Conservation (phyloP, 2,888 invertebrate species). For the Trichogramma dendrolimi region DNA sequence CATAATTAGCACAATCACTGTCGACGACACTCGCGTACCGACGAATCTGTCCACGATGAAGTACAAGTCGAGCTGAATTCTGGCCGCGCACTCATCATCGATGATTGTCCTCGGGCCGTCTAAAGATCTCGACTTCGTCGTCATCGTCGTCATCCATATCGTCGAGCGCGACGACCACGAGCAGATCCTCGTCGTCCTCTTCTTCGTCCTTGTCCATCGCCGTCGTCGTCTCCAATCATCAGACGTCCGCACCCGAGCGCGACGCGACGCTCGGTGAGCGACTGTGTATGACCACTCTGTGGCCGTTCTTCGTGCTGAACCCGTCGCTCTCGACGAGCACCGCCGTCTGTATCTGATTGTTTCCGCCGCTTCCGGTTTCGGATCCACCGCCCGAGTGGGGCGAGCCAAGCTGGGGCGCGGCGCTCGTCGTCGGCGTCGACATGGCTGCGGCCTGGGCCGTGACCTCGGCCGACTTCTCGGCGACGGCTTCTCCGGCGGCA, state of each 20-base stretch:
- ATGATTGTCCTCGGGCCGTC: conserved; percentile 18
- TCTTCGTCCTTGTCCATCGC: conserved; percentile 4
- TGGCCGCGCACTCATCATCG: conserved; percentile 17
- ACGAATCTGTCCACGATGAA: no score
- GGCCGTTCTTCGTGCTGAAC: conserved; percentile 79
- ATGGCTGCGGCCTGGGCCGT: not conserved
- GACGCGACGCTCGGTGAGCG: conserved; percentile 83
- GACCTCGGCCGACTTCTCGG: not conserved
- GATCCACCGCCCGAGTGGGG: not conserved
- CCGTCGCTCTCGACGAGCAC: conserved; percentile 82
- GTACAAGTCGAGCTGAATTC: no score
- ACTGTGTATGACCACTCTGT: conserved; percentile 86
- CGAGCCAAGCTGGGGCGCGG: conserved; percentile 1
- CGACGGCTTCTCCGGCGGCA: not conserved
- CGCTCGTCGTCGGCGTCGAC: not conserved
- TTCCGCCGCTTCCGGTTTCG: not conserved
- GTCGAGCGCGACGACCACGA: conserved; percentile 30
- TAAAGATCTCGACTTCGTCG: conserved; percentile 18
- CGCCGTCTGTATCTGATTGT: conserved; percentile 65
- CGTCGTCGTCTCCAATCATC: conserved; percentile 49
- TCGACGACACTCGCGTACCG: no score
- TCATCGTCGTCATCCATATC: conserved; percentile 24
- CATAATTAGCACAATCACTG: not conserved
- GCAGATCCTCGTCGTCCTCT: conserved; percentile 5
- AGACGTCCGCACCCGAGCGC: conserved; percentile 73